A percentile compares a stretch with the other conserved stretches of the same genome.
Evolutionary conservation across 2,888 invertebrate species (phyloP).

Genomic region (Himalopsyche anomala): DNA sequence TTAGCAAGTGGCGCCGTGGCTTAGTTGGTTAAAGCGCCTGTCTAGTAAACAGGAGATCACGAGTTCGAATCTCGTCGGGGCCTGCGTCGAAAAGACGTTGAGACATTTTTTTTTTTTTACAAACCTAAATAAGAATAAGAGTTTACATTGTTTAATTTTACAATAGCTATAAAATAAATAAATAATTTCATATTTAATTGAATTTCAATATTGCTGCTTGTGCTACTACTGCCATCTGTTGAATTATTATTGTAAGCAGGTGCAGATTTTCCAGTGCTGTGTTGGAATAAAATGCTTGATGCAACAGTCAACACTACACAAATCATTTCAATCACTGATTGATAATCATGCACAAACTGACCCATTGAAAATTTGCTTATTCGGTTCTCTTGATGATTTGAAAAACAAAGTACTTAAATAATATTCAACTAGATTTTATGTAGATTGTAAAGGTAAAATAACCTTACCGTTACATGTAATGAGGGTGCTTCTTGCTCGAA

Average conservation of each 20-base stretch:
- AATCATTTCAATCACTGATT: too few species aligned
- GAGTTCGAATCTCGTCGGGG: slow-evolving; percentile 79
- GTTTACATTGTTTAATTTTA: too few species aligned
- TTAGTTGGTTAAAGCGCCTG: slow-evolving; percentile 65
- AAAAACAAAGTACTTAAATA: too few species aligned
- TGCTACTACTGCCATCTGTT: slow-evolving; percentile 35
- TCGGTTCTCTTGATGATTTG: too few species aligned
- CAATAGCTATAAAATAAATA: too few species aligned
- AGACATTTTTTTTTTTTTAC: slow-evolving; percentile 46
- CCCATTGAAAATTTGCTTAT: too few species aligned
- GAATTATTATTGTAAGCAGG: slow-evolving; percentile 19
- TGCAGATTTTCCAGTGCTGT: background rate
- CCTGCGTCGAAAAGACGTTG: slow-evolving; percentile 67
- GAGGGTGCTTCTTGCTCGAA: slow-evolving; percentile 73
- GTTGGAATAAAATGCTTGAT: too few species aligned
- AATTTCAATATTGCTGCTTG: too few species aligned
- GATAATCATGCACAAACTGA: too few species aligned
- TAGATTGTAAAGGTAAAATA: background rate
- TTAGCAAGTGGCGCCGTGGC: slow-evolving; percentile 74
- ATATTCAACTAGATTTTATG: too few species aligned
- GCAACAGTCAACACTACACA: too few species aligned
- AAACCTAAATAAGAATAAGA: background rate
- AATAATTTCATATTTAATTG: too few species aligned
- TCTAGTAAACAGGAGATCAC: slow-evolving; percentile 65
- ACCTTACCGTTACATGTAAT: slow-evolving; percentile 79